These are phyloP conservation scores for Nomada fucata DNA, from an alignment of 2,888 invertebrate genomes.

Conservation along the genomic window DNA sequence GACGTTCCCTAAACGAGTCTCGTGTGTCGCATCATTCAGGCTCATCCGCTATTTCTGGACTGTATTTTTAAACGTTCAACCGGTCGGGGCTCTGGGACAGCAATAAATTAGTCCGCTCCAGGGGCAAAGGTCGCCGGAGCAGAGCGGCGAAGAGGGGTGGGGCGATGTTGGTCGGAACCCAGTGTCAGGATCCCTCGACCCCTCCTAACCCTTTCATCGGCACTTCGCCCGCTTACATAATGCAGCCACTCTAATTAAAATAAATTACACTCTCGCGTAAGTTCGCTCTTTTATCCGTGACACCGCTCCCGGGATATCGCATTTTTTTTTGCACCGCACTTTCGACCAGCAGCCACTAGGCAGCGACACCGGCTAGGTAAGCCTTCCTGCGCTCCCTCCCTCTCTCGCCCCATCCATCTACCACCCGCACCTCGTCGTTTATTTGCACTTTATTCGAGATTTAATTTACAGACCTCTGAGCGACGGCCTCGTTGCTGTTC, in stretches of 20 bases:
- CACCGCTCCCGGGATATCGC: slow-evolving; percentile 46
- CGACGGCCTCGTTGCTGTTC: slow-evolving; percentile 73
- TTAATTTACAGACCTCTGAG: slow-evolving; percentile 82
- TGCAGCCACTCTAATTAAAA: slow-evolving; percentile 84
- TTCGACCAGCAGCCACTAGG: slow-evolving; percentile 72
- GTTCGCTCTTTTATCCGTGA: slow-evolving; percentile 72
- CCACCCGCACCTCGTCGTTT: slow-evolving; percentile 73
- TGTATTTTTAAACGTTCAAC: slow-evolving; percentile 54
- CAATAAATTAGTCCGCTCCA: slow-evolving; percentile 79
- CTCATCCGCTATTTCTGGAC: neutral
- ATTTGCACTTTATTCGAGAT: slow-evolving; percentile 84
- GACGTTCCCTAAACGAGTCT: neutral
- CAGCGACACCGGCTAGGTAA: slow-evolving; percentile 50
- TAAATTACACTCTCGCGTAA: slow-evolving; percentile 81
- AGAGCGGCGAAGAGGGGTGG: slow-evolving; percentile 8
- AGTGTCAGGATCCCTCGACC: slow-evolving; percentile 75
- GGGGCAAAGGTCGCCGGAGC: slow-evolving; percentile 53
- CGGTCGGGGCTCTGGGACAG: slow-evolving; percentile 51
- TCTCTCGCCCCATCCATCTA: neutral
- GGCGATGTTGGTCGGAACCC: slow-evolving; percentile 59
- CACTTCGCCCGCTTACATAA: slow-evolving; percentile 81
- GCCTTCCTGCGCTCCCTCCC: slow-evolving; percentile 28
- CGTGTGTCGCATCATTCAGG: neutral
- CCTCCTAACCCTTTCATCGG: slow-evolving; percentile 80
- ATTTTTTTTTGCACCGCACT: slow-evolving; percentile 73